A percentile compares a stretch with the other conserved stretches of the same genome.
Conservation (phyloP, 2,113 vertebrate species). For the Vimba vimba region DNA sequence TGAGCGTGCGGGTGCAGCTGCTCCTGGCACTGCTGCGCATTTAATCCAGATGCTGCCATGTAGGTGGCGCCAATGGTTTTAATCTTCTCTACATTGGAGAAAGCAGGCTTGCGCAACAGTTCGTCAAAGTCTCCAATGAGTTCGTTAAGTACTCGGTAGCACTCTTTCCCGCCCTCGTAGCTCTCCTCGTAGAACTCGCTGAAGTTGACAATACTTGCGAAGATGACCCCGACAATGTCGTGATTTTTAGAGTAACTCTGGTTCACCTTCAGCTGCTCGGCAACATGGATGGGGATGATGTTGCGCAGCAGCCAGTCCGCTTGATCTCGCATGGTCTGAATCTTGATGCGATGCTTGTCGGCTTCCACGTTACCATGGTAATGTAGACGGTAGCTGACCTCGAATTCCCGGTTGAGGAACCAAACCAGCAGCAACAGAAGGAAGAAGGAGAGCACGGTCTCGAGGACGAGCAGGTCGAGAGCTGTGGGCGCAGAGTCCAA, state of each 20-base stretch:
- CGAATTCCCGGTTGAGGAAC: constrained; percentile 97
- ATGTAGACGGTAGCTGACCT: constrained; percentile 97
- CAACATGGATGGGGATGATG: constrained; percentile 97
- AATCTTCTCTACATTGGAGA: constrained; percentile 94
- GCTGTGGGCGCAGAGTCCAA: constrained; percentile 24
- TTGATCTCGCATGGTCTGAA: constrained; percentile 96
- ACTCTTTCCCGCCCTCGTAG: constrained; percentile 97
- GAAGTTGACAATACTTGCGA: constrained; percentile 98
- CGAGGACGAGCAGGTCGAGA: constrained; percentile 80
- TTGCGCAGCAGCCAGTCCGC: constrained; percentile 96
- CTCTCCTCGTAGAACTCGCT: constrained; percentile 99
- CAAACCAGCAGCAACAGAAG: constrained; percentile 93
- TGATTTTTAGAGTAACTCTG: constrained; percentile 99
- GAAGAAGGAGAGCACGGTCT: constrained; percentile 86
- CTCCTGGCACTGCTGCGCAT: constrained; percentile 81
- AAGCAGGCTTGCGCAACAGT: constrained; percentile 85
- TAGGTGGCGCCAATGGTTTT: constrained; percentile 99
- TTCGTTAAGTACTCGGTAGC: constrained; percentile 96
- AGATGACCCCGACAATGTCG: constrained; percentile 93
- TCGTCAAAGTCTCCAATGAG: constrained; percentile 97
- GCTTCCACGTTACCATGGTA: constrained; percentile 97
- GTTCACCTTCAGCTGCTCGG: constrained; percentile 94
- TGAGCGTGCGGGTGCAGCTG: constrained; percentile 86
- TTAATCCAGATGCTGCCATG: constrained; percentile 95
- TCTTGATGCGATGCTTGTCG: constrained; percentile 93